A percentile compares a stretch with the other conserved stretches of the same genome.
Evolutionary conservation across 2,888 invertebrate species (phyloP).

Genomic region (Apeira syringaria): DNA sequence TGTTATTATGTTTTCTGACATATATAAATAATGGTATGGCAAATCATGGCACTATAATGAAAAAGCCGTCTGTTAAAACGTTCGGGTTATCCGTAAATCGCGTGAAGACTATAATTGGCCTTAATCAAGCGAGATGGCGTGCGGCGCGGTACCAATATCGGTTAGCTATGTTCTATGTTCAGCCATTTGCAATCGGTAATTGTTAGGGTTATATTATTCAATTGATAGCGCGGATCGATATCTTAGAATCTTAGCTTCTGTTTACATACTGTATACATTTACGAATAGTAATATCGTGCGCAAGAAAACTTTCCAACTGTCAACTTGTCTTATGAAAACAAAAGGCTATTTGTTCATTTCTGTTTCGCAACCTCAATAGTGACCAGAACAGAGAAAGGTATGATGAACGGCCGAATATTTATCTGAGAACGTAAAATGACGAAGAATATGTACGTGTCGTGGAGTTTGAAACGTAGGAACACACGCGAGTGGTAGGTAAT

Average conservation of each 20-base stretch:
- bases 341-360: conserved; percentile 14
- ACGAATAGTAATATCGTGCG: conserved; percentile 5
- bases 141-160: conserved; percentile 44
- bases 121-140: conserved; percentile 73
- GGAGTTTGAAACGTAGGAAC: conserved; percentile 43
- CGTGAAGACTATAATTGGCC: conserved; percentile 71
- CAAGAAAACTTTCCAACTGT: conserved; percentile 14
- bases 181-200: conserved; percentile 48
- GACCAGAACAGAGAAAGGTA: conserved; percentile 11
- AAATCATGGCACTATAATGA: conserved; percentile 61
- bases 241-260: conserved; percentile 33
- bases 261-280: no score
- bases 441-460: conserved; percentile 13
- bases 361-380: conserved; percentile 13
- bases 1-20: conserved; percentile 58
- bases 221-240: conserved; percentile 36
- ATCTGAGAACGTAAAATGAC: conserved; percentile 16
- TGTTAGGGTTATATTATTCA: conserved; percentile 45
- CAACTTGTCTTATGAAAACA: conserved; percentile 18
- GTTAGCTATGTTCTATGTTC: conserved; percentile 33
- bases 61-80: conserved; percentile 66
- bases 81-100: conserved; percentile 66
- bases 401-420: conserved; percentile 18
- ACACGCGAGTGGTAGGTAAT: conserved; percentile 53
- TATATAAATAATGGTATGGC: conserved; percentile 53